phyloP scores from a whole-genome alignment of 2,888 invertebrate species.

The Cylloceria caligata region DNA sequence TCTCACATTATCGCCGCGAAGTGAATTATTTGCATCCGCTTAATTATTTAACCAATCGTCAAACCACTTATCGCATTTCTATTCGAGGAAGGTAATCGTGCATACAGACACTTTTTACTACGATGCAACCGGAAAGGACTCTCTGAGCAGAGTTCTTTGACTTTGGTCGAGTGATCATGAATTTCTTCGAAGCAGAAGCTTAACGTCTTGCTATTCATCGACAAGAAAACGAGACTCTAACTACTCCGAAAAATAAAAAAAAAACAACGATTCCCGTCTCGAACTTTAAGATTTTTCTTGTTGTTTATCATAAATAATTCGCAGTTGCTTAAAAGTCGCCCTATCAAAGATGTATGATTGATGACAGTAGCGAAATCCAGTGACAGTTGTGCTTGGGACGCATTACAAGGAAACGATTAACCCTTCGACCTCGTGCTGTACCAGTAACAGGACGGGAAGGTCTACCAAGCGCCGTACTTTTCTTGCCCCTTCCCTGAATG shows the following conservation, averaged over 20 bases:
- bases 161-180: neutral
- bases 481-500: neutral
- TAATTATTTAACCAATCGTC: constrained; percentile 80
- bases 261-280: neutral
- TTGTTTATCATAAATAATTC: constrained; percentile 4
- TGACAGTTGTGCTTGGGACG: constrained; percentile 15
- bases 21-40: constrained; percentile 78
- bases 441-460: neutral
- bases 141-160: neutral
- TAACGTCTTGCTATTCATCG: neutral
- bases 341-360: constrained; percentile 42
- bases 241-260: neutral
- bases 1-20: constrained; percentile 67
- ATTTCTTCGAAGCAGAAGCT: neutral
- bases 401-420: constrained; percentile 60
- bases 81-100: constrained; percentile 56
- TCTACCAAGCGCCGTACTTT: neutral
- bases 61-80: constrained; percentile 71
- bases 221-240: neutral
- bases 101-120: constrained; percentile 64
- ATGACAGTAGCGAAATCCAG: constrained; percentile 38
- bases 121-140: neutral
- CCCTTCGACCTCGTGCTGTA: constrained; percentile 13
- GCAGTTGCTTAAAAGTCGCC: constrained; percentile 11
- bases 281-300: constrained; percentile 3